These are phyloP conservation scores for Micromys minutus DNA, from an alignment of 2,113 vertebrate genomes.

Conservation along the genomic window DNA sequence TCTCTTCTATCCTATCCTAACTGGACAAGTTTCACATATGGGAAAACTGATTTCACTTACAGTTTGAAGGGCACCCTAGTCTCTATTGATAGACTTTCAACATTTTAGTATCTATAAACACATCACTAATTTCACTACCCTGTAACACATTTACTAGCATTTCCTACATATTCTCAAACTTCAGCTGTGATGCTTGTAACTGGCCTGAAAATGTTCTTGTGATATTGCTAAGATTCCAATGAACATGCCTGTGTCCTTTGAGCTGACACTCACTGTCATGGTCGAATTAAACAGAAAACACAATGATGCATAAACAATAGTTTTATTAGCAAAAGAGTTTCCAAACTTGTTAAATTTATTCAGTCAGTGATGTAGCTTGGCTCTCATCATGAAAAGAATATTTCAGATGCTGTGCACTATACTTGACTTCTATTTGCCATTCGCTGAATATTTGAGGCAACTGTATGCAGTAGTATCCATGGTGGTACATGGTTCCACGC, in stretches of 20 bases:
- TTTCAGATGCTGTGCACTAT: not conserved
- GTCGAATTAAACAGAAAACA: conserved; percentile 21
- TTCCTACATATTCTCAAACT: conserved; percentile 32
- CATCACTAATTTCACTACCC: conserved; percentile 2
- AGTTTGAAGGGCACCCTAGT: conserved; percentile 35
- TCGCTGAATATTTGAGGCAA: not conserved
- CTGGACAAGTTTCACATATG: not conserved
- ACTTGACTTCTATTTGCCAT: conserved; percentile 24
- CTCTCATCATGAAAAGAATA: conserved; percentile 5
- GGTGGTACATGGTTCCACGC: not conserved
- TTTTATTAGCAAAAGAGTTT: conserved; percentile 58
- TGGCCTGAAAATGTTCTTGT: conserved; percentile 15
- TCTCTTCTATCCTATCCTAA: conserved; percentile 27
- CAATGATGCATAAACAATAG: not conserved
- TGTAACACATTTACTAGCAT: not conserved
- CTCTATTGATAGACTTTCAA: not conserved
- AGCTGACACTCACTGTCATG: not conserved
- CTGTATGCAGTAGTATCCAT: not conserved
- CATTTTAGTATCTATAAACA: conserved; percentile 33
- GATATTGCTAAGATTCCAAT: conserved; percentile 3
- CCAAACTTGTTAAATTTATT: conserved; percentile 40
- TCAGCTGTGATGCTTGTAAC: not conserved
- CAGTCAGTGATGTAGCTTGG: conserved; percentile 1
- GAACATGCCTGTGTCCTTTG: conserved; percentile 24
- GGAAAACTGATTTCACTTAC: conserved; percentile 62